Base-by-base conservation (phyloP, 2,888 invertebrate species). In the Polymixis flavicincta region DNA sequence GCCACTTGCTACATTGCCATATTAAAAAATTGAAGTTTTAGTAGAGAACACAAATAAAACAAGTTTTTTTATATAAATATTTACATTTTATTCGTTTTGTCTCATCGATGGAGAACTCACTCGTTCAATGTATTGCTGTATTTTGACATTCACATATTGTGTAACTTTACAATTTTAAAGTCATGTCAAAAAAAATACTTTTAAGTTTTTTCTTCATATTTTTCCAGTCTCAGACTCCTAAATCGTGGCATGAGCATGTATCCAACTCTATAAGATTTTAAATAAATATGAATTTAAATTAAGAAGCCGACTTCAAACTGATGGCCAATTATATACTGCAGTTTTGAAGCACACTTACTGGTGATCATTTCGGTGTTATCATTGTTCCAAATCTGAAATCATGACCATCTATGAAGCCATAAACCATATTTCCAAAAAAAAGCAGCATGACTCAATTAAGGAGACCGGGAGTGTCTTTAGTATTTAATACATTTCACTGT, bases 61-160 rank as follows among this genome's bases (percentile, higher is more conserved):
- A 74, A 85, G 83, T 76, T 11, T 14, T 86, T 22, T 70, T 93
- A 90, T 94, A 93, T 92, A 94, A 95, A 94, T 94, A 94, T 95
- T 94, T 95, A 95, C 95, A 95, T 77, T 94, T 94, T 94, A 94
- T 94, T 87, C 86, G 89, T 86, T 88, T 59, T 80, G 82, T 90
- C 90, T 88, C 90, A 73, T 84, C 80, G 59, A 81, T 82, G 82
- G 84, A 84, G 81, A 85, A 90, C 90, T 86, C 78, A 77, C 81
- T 72, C 67, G 72, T 67, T 63, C 54, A 78, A 71, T 83, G 72
- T 52, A 84, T 87, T 90, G 76, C 88, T 89, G 88, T 87, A 88
- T 85, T 84, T 79, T 78, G 80, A 84, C 77, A 32, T 52, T 45
- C 25, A 45, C 42, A 0, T n/a, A n/a, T n/a, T n/a, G n/a, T n/a